Conservation (phyloP, 1,140 invertebrate species). For the Brachionus paranguensis region DNA sequence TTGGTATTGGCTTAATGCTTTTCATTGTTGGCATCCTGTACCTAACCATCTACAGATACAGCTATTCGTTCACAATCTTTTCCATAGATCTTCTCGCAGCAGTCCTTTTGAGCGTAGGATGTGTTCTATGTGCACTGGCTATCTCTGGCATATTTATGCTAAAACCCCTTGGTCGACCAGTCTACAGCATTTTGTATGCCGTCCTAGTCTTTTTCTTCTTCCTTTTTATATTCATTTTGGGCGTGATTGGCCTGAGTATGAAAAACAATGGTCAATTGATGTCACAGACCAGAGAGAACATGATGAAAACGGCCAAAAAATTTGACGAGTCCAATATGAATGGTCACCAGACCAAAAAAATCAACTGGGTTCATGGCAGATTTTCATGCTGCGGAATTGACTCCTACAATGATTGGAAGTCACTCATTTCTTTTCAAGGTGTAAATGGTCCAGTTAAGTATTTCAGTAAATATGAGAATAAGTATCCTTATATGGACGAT, state of each 20-base stretch:
- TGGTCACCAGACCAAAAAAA: conserved; percentile 12
- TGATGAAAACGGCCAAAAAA: background rate
- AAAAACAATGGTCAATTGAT: conserved; percentile 3
- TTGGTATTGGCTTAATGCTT: background rate
- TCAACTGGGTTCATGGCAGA: conserved; percentile 5
- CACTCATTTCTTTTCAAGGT: background rate
- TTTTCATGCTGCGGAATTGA: conserved; percentile 23
- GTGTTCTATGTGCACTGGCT: background rate
- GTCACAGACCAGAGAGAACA: background rate
- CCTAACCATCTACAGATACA: conserved; percentile 15
- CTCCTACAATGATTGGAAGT: conserved; percentile 34
- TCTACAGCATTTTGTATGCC: background rate
- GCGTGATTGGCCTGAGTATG: conserved; percentile 32
- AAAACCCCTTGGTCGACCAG: background rate
- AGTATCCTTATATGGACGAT: conserved; percentile 36
- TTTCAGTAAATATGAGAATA: background rate
- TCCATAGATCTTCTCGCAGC: conserved; percentile 27
- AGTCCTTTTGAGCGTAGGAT: background rate
- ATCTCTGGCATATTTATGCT: background rate
- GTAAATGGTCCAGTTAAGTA: conserved; percentile 17
- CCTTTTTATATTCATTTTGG: conserved; percentile 23
- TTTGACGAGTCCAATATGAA: conserved; percentile 19
- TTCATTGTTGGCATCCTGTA: conserved; percentile 14
- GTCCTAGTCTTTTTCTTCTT: conserved; percentile 2
- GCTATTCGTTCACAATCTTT: conserved; percentile 26